A percentile compares a stretch with the other conserved stretches of the same genome.
phyloP scores from a whole-genome alignment of 1,140 invertebrate species.

The Drosophila hydei region DNA sequence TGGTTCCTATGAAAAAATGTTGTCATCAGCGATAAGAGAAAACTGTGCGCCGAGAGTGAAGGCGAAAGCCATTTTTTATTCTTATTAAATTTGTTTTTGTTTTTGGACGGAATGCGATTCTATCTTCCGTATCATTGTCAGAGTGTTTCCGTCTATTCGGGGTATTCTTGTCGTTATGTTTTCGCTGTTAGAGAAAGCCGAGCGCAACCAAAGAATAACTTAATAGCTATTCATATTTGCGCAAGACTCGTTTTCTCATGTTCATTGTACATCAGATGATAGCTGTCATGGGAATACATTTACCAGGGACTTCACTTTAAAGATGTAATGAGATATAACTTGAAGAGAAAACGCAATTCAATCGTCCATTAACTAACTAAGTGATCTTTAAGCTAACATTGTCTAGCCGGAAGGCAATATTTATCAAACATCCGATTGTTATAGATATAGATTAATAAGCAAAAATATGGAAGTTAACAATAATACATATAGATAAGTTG shows the following conservation, averaged over 20 bases:
- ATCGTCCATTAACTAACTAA: no score
- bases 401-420: no score
- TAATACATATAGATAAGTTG: no score
- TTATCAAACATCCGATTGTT: no score
- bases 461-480: background rate
- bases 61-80: slow-evolving; percentile 35
- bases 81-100: background rate
- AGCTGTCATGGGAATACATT: background rate
- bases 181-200: slow-evolving; percentile 32
- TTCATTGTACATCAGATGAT: background rate
- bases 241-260: slow-evolving; percentile 2
- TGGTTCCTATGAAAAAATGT: slow-evolving; percentile 30
- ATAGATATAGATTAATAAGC: background rate
- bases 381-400: no score
- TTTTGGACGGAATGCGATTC: slow-evolving; percentile 26
- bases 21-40: slow-evolving; percentile 53
- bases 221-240: slow-evolving; percentile 11
- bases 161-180: background rate
- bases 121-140: slow-evolving; percentile 28
- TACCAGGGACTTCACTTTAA: background rate
- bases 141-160: slow-evolving; percentile 21
- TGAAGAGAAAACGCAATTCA: background rate
- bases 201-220: slow-evolving; percentile 24
- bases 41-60: slow-evolving; percentile 18
- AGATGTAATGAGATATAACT: background rate